These are phyloP conservation scores for Scomber colias DNA, from an alignment of 2,113 vertebrate species.

Conservation along the genomic window DNA sequence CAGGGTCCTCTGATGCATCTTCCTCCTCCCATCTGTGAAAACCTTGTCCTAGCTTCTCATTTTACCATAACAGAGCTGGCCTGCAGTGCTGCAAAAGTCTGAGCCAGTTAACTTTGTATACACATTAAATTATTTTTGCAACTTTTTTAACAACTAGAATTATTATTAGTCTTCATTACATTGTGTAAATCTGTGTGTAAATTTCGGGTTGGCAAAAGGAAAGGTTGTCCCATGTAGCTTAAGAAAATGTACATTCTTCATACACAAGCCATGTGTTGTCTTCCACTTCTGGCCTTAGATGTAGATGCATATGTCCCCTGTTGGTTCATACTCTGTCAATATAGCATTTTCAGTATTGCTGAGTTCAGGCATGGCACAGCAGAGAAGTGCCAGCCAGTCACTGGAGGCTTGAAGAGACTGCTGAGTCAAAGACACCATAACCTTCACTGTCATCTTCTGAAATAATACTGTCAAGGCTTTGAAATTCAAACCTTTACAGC, in stretches of 20 bases:
- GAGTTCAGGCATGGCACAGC: slow-evolving; percentile 33
- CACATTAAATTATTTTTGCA: no score
- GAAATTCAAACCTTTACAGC: background rate
- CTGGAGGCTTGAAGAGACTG: slow-evolving; percentile 36
- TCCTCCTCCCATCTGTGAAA: no score
- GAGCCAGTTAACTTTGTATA: background rate
- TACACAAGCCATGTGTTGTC: background rate
- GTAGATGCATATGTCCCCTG: background rate
- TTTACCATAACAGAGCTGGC: no score
- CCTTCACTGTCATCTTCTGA: slow-evolving; percentile 39
- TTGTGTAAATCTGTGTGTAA: no score
- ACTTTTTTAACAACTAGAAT: no score
- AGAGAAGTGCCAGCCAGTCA: background rate
- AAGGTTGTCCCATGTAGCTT: background rate
- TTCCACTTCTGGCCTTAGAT: background rate
- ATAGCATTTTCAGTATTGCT: slow-evolving; percentile 23
- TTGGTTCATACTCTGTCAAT: background rate
- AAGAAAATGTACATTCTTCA: background rate
- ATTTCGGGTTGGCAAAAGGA: background rate
- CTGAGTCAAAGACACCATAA: slow-evolving; percentile 48
- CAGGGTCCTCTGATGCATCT: no score
- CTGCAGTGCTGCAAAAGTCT: background rate
- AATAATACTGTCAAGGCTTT: background rate
- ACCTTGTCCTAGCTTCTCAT: no score
- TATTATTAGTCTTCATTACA: no score